Evolutionary conservation across 2,888 invertebrate genomes (phyloP), one percentile per base, ranked within the genome.

Genomic region (Neoascia interrupta): DNA sequence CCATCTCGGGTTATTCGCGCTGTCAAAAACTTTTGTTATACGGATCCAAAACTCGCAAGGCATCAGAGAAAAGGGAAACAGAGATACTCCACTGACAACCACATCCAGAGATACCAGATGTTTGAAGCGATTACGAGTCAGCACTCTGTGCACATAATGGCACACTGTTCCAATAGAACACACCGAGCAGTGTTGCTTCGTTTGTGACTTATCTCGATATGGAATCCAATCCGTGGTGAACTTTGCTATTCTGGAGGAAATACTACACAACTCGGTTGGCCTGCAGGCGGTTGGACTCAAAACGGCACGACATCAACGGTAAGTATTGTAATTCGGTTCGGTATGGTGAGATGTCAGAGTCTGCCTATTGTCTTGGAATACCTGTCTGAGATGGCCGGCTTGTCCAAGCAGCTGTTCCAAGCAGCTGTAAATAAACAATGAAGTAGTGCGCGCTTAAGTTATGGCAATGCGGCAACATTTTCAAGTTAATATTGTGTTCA

Each of bases 291-390:
- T 19, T 31, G 51, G 41, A 68, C 51, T 73, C 61, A 79, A 66
- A 73, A 73, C 68, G 73, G n/a, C 73, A 79, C 79, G 73, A 79
- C 79, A 73, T 73, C 73, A 79, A 79, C 79, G 73, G 79, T 73
- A 73, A 73, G 73, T 73, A 79, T 79, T 79, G 73, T 79, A 79
- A 73, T 79, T 79, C 79, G 66, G 41, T 39, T 76, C 45, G 70
- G 69, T 61, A 53, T 49, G 31, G 51, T 26, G 19, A 18, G 61
- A 31, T 70, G 75, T 54, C 26, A 53, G 64, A 54, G 64, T 47
- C 60, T 47, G 54, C 54, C 72, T 66, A 79, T 79, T 72, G 72
- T 79, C 72, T 76, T 54, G 73, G 49, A 49, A 68, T 72, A 37
- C 72, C 64, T 79, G 72, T 72, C 79, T 79, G 73, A 73, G n/a